Conservation (phyloP, 64 coral and sea anemone genomes). For the Trachythela sp. region DNA sequence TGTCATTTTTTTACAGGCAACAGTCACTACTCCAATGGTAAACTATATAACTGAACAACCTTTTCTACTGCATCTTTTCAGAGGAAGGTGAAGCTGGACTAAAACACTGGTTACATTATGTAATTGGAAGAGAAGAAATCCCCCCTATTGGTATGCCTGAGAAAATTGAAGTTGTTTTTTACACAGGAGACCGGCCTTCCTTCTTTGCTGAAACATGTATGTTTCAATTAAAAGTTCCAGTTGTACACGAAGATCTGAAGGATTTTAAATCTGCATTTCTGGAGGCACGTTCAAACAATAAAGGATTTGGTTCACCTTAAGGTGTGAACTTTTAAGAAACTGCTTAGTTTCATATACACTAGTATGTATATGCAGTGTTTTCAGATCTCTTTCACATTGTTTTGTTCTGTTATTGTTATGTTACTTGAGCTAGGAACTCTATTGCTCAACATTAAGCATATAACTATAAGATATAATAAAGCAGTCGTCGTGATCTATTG, state of each 20-base stretch:
- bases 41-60: no score
- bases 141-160: no score
- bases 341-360: neutral
- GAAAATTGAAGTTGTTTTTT: no score
- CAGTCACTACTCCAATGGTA: neutral
- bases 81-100: no score
- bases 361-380: neutral
- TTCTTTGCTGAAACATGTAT: neutral
- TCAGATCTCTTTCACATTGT: neutral
- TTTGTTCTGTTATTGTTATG: neutral
- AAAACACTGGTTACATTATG: no score
- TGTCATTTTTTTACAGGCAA: no score
- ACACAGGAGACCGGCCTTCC: no score
- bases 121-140: no score
- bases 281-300: neutral
- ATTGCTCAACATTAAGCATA: no score
- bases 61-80: no score
- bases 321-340: neutral
- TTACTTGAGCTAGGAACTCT: neutral
- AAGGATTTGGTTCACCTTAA: conserved; percentile 9
- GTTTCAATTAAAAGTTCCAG: conserved; percentile 12
- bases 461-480: no score
- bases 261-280: neutral
- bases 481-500: no score
- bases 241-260: neutral